Conservation (phyloP, 1,140 invertebrate species). For the Globodera rostochiensis region DNA sequence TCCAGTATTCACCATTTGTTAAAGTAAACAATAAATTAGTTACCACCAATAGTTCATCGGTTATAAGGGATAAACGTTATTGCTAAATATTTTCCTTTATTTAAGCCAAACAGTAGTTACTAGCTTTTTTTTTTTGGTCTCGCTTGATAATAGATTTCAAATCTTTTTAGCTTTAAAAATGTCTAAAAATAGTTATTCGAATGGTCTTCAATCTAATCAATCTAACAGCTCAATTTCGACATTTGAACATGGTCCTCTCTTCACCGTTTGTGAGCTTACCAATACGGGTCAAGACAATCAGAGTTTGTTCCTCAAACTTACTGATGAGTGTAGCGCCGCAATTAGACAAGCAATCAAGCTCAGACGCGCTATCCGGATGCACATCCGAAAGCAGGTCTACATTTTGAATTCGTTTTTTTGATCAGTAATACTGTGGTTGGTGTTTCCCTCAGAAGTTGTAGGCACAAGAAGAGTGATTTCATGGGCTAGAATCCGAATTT, state of each 20-base stretch:
- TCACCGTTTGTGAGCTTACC: conserved; percentile 22
- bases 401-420: not conserved
- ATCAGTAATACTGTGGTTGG: not conserved
- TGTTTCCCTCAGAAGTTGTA: not conserved
- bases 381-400: conserved; percentile 16
- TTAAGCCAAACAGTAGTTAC: too few species aligned
- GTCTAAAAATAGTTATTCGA: not conserved
- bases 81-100: too few species aligned
- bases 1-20: too few species aligned
- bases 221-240: conserved; percentile 4
- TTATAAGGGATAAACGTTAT: too few species aligned
- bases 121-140: too few species aligned
- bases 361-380: conserved; percentile 10
- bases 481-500: not conserved
- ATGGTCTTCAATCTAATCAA: not conserved
- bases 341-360: conserved; percentile 28
- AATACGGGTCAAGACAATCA: conserved; percentile 10
- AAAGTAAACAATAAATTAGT: too few species aligned
- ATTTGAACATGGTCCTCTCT: not conserved
- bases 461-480: not conserved
- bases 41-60: too few species aligned
- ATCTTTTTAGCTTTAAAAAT: not conserved
- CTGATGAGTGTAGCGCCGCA: conserved; percentile 39
- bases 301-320: conserved; percentile 33
- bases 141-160: too few species aligned